Base-by-base conservation (phyloP, 2,888 invertebrate species). In the Sesia apiformis region DNA sequence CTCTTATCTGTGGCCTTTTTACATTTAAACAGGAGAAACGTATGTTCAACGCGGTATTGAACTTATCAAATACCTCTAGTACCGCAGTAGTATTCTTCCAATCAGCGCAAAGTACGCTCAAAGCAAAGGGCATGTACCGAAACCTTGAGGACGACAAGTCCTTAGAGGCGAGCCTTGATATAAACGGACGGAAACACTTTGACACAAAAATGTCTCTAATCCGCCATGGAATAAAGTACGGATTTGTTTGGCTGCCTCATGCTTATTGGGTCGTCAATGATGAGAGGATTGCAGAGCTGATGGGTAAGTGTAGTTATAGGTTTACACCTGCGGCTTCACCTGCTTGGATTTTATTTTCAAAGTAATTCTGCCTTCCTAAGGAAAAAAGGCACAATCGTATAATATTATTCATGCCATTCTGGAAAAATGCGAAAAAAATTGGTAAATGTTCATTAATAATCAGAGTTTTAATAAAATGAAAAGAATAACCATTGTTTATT, bases 221-320 rank as follows among this genome's bases (percentile, higher is more conserved):
- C 50, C 84, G 90, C 49, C 82, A 90, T 52, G 90, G 90, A 54
- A 91, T 91, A 38, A 91, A 89, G 57, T 91, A 94, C 60, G 95
- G 95, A 0, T 92, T 84, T 65, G 91, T 92, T 0, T 95, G 94
- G 79, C 86, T 90, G 52, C 96, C 96, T 0, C 92, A 90, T 66
- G 90, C 95, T 40, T 91, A 93, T 62, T 87, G 96, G 72, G 92
- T 93, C 0, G 92, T 96, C 0, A 95, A 95, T 66, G 92, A 93
- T 53, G 93, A 94, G 58, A 88, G 92, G 53, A 92, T 96, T 0
- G 93, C 94, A 0, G 94, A 93, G 57, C 74, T 95, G 4, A 81
- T 92, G 72, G 93, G 95, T 94, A 78, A 81, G 78, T 64, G 55
- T 53, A 43, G 40, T 49, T 53, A 42, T 43, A 39, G 23, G 23